Conservation (phyloP, 2,888 invertebrate species). For the Cancer borealis region DNA sequence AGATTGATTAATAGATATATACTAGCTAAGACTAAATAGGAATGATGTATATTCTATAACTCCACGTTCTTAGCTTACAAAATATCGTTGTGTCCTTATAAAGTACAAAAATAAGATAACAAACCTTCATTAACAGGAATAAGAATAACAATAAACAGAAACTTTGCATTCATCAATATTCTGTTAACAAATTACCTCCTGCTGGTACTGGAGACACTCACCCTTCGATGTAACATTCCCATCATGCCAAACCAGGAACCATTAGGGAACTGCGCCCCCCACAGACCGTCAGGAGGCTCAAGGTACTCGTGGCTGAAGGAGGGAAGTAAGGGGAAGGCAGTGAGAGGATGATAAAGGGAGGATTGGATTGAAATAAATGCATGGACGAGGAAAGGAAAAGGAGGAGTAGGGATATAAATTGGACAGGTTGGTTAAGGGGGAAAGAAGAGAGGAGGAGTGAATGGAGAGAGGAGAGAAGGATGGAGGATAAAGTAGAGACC, state of each 20-base stretch:
- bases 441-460: background rate
- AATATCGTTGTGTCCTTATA: no score
- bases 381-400: background rate
- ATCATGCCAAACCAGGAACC: slow-evolving; percentile 69
- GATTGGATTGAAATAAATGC: background rate
- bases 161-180: background rate
- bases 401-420: background rate
- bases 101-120: no score
- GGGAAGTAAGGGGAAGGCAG: background rate
- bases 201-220: background rate
- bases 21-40: no score
- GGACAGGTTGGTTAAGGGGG: background rate
- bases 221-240: slow-evolving; percentile 63
- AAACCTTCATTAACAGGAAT: no score
- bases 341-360: background rate
- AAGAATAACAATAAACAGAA: no score
- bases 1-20: no score
- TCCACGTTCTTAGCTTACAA: no score
- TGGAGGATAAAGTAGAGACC: background rate
- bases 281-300: slow-evolving; percentile 51
- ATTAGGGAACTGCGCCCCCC: slow-evolving; percentile 56
- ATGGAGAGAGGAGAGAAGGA: background rate
- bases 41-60: no score
- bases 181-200: background rate
- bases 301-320: slow-evolving; percentile 50